Evolutionary conservation across 2,113 vertebrate species (phyloP).

Genomic region (Pao palembangensis): DNA sequence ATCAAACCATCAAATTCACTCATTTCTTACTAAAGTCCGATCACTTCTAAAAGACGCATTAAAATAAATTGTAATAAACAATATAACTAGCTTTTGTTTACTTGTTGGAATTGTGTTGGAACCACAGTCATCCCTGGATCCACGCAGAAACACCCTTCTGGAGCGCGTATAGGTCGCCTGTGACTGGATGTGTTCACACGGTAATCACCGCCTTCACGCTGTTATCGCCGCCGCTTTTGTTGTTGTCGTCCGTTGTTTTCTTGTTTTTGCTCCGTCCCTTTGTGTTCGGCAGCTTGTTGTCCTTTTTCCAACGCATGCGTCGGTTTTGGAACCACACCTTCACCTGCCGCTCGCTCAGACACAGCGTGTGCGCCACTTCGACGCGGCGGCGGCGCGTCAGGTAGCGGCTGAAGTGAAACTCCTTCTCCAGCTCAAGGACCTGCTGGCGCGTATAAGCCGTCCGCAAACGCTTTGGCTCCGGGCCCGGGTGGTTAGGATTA

Average conservation of each 20-base stretch:
- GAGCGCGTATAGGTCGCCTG: conserved; percentile 20
- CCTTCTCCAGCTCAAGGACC: conserved; percentile 71
- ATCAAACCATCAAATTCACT: too few species aligned
- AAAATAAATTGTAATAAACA: background rate
- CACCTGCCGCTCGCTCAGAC: conserved; percentile 65
- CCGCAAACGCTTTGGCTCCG: conserved; percentile 66
- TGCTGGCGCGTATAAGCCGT: conserved; percentile 73
- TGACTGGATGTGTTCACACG: conserved; percentile 18
- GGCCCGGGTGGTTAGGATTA: conserved; percentile 65
- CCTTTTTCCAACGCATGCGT: conserved; percentile 74
- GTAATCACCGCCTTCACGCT: conserved; percentile 31
- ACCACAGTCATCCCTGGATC: conserved; percentile 26
- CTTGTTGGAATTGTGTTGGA: conserved; percentile 9
- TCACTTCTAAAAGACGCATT: too few species aligned
- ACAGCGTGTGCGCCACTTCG: conserved; percentile 64
- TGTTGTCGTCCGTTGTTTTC: conserved; percentile 34
- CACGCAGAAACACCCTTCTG: background rate
- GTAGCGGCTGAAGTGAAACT: conserved; percentile 72
- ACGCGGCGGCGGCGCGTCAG: conserved; percentile 68
- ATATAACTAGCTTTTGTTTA: background rate
- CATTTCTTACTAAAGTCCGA: too few species aligned
- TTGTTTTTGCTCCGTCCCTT: conserved; percentile 68
- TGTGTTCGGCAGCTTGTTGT: conserved; percentile 71
- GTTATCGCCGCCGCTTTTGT: background rate
- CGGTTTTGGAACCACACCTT: conserved; percentile 75